Evolutionary conservation across 2,797 vertebrate genomes (phyloP).

Genomic region (Nannoperca australis): DNA sequence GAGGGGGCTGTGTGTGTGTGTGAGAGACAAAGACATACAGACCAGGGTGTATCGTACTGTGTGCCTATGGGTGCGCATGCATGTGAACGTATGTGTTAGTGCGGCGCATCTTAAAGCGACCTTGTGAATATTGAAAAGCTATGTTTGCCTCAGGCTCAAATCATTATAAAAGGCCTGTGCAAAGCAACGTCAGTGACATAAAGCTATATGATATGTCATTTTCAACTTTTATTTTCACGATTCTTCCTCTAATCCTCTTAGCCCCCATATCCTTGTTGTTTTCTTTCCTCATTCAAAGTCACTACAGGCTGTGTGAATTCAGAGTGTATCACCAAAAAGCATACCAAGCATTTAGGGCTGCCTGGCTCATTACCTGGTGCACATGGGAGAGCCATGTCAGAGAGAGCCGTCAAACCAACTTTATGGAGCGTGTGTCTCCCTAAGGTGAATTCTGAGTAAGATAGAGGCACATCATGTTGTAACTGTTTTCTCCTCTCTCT

Average conservation of each 20-base stretch:
- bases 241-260: constrained; percentile 64
- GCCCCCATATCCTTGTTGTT: constrained; percentile 50
- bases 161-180: constrained; percentile 61
- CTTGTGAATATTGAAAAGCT: constrained; percentile 60
- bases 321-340: constrained; percentile 37
- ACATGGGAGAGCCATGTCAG: constrained; percentile 57
- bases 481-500: constrained; percentile 54
- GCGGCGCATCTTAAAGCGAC: constrained; percentile 37
- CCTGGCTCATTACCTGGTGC: constrained; percentile 67
- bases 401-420: constrained; percentile 58
- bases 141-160: constrained; percentile 60
- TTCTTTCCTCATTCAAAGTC: constrained; percentile 54
- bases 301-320: constrained; percentile 42
- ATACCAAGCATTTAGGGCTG: constrained; percentile 45
- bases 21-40: constrained; percentile 34
- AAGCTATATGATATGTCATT: constrained; percentile 68
- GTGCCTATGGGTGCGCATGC: constrained; percentile 24
- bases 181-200: constrained; percentile 57
- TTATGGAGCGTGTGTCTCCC: constrained; percentile 49
- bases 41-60: constrained; percentile 20
- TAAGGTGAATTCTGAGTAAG: constrained; percentile 55
- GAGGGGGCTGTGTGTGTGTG: constrained; percentile 21
- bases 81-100: constrained; percentile 26
- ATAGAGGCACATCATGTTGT: constrained; percentile 54
- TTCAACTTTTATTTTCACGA: constrained; percentile 65